Percentiles rank a stretch among this genome's conserved stretches.
These are phyloP conservation scores for Chaetorhynchus papuensis DNA, from an alignment of 2,113 vertebrate genomes.

Conservation along the genomic window DNA sequence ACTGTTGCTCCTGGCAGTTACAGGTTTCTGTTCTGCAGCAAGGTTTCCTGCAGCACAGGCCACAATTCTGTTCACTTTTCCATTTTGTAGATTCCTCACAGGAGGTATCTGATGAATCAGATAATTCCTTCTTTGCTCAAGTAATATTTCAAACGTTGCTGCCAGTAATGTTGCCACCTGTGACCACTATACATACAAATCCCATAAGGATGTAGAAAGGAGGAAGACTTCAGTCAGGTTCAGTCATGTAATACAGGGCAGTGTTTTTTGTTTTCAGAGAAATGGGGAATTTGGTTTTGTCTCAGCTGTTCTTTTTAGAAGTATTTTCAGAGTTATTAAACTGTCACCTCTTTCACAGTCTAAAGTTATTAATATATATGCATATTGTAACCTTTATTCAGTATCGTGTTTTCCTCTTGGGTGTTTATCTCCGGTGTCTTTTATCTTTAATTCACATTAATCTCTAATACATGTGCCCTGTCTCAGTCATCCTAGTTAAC, in stretches of 20 bases:
- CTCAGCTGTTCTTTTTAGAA: background rate
- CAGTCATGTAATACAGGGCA: accelerated
- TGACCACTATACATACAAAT: background rate
- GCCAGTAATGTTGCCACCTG: background rate
- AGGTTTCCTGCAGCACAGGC: background rate
- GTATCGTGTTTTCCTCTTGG: background rate
- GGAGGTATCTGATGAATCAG: background rate
- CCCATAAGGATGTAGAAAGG: background rate
- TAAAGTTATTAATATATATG: background rate
- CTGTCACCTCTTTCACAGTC: background rate
- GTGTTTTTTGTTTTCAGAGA: background rate
- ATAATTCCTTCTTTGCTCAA: background rate
- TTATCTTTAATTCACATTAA: background rate
- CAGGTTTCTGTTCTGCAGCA: background rate
- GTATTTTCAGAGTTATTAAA: background rate
- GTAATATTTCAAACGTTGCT: background rate
- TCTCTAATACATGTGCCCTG: background rate
- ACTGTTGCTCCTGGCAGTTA: background rate
- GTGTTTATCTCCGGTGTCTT: background rate
- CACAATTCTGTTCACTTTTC: background rate
- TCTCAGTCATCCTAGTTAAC: background rate
- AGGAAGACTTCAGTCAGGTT: background rate
- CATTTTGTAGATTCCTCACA: background rate
- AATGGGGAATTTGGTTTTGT: background rate
- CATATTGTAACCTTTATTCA: background rate